A percentile compares a stretch with the other conserved stretches of the same genome.
These are phyloP conservation scores for Lapara coniferarum DNA, from an alignment of 2,888 invertebrate species.

Conservation along the genomic window DNA sequence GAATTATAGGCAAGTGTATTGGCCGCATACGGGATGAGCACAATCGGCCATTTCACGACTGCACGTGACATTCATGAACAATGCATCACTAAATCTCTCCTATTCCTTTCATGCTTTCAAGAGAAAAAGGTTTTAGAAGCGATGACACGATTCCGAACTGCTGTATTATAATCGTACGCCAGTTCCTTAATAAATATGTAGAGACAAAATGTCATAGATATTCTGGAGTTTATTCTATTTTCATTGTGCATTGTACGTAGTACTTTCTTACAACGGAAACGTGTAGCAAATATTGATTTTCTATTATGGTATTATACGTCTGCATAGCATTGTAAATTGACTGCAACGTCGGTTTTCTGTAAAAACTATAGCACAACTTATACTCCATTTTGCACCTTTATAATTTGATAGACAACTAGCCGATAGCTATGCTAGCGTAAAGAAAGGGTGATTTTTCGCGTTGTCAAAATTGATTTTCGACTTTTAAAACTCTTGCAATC, in stretches of 20 bases:
- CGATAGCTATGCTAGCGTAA: no score
- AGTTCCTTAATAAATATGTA: constrained; percentile 13
- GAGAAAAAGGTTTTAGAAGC: constrained; percentile 51
- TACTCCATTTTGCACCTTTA: no score
- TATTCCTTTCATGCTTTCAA: constrained; percentile 44
- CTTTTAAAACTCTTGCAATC: no score
- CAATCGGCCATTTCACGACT: constrained; percentile 64
- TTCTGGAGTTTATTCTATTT: neutral
- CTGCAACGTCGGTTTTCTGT: no score
- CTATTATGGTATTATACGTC: neutral
- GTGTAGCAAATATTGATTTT: constrained; percentile 8
- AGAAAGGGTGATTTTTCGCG: no score
- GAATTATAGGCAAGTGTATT: constrained; percentile 64
- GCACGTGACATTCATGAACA: constrained; percentile 63
- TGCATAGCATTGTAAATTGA: no score
- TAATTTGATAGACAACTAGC: no score
- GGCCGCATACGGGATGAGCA: constrained; percentile 66
- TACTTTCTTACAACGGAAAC: neutral
- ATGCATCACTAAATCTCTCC: constrained; percentile 57
- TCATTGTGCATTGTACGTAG: neutral
- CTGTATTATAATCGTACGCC: constrained; percentile 25
- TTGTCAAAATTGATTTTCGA: no score
- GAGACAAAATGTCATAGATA: constrained; percentile 1
- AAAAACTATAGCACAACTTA: no score
- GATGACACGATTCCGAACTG: constrained; percentile 43